These are phyloP conservation scores for Lepus europaeus DNA, from an alignment of 2,113 vertebrate genomes.

Conservation along the genomic window DNA sequence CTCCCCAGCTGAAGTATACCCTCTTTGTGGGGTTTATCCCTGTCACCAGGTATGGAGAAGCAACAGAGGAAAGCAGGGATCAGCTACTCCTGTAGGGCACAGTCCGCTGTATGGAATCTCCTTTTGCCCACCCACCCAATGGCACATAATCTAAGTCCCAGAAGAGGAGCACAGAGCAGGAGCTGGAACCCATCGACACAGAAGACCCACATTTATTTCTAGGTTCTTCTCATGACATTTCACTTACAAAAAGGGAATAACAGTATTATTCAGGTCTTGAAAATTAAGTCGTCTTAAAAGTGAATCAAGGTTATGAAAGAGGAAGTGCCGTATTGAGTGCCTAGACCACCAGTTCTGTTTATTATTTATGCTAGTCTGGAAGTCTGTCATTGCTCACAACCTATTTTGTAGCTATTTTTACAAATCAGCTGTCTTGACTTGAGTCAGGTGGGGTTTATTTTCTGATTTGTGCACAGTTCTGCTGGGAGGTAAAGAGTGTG, in stretches of 20 bases:
- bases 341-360: not conserved
- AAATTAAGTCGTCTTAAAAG: not conserved
- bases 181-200: not conserved
- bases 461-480: not conserved
- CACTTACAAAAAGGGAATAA: not conserved
- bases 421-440: not conserved
- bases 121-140: not conserved
- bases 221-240: not conserved
- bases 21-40: conserved; percentile 38
- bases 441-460: not conserved
- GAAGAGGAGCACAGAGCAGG: rapidly evolving
- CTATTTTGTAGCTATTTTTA: not conserved
- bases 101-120: not conserved
- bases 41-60: not conserved
- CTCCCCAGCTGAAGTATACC: conserved; percentile 56
- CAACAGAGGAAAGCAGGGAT: not conserved
- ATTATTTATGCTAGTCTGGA: not conserved
- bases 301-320: not conserved
- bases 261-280: not conserved
- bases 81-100: not conserved
- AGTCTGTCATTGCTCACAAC: not conserved
- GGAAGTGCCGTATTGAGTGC: not conserved
- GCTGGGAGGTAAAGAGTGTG: not conserved
- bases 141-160: not conserved
- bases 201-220: not conserved